Percentiles rank a stretch among this genome's conserved stretches.
phyloP scores from a whole-genome alignment of 2,888 invertebrate species.

The Idaea straminata region DNA sequence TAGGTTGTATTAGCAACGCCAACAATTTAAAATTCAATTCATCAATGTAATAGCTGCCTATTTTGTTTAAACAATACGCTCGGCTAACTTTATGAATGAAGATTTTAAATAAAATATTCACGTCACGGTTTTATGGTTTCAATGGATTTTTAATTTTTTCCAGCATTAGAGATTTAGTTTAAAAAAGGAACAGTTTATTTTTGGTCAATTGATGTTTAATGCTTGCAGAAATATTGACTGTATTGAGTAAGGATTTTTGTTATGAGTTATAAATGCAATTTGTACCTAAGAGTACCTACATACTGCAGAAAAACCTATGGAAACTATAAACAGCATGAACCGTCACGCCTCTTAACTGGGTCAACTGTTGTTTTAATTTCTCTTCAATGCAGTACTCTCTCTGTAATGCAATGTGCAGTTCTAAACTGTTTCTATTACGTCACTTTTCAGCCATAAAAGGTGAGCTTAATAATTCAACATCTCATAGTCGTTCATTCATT shows the following conservation, averaged over 20 bases:
- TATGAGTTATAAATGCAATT: background rate
- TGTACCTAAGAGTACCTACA: background rate
- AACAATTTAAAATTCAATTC: slow-evolving; percentile 15
- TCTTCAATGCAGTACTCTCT: background rate
- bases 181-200: too few species aligned
- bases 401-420: background rate
- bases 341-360: background rate
- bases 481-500: background rate
- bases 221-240: too few species aligned
- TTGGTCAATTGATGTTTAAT: too few species aligned
- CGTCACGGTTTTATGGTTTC: background rate
- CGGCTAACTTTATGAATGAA: slow-evolving; percentile 1
- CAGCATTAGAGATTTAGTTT: too few species aligned
- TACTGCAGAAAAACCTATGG: background rate
- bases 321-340: background rate
- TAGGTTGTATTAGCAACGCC: slow-evolving; percentile 17
- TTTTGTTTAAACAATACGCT: slow-evolving; percentile 3
- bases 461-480: background rate
- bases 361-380: slow-evolving; percentile 1
- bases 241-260: too few species aligned
- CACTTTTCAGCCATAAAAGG: background rate
- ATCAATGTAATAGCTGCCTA: slow-evolving; percentile 10
- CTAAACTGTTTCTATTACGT: background rate
- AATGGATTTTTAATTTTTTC: background rate
- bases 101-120: background rate